These are phyloP conservation scores for Mythimna lalbum DNA, from an alignment of 2,888 invertebrate genomes.

Conservation along the genomic window DNA sequence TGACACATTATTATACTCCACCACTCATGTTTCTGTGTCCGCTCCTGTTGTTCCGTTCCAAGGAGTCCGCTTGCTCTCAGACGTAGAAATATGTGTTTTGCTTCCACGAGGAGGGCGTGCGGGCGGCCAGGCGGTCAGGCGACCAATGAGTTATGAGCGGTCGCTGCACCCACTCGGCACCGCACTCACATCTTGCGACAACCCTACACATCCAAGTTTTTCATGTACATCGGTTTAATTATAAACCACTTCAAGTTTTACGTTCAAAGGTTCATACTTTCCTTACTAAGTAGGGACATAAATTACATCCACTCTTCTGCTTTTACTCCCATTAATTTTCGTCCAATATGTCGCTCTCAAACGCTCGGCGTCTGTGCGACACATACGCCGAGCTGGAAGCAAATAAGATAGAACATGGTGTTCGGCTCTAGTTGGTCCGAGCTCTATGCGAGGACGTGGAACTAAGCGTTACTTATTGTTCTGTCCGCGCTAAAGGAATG, in stretches of 20 bases:
- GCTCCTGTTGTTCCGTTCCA: slow-evolving; percentile 70
- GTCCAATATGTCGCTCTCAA: slow-evolving; percentile 41
- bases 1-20: slow-evolving; percentile 56
- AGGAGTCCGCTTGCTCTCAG: slow-evolving; percentile 68
- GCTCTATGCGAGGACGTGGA: slow-evolving; percentile 68
- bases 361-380: slow-evolving; percentile 25
- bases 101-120: slow-evolving; percentile 49
- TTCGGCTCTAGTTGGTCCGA: slow-evolving; percentile 52
- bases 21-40: slow-evolving; percentile 69
- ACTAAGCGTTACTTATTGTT: slow-evolving; percentile 84
- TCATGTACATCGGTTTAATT: slow-evolving; percentile 51
- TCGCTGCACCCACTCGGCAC: slow-evolving; percentile 55
- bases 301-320: slow-evolving; percentile 20
- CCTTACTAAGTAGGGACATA: slow-evolving; percentile 25
- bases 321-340: slow-evolving; percentile 36
- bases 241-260: slow-evolving; percentile 38
- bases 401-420: slow-evolving; percentile 54
- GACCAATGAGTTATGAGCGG: slow-evolving; percentile 75
- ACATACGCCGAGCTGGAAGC: slow-evolving; percentile 23
- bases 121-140: slow-evolving; percentile 49
- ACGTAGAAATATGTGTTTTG: slow-evolving; percentile 78
- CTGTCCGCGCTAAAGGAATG: slow-evolving; percentile 78
- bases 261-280: slow-evolving; percentile 28
- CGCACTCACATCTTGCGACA: slow-evolving; percentile 59
- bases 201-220: slow-evolving; percentile 52